Percentiles rank a stretch among this genome's conserved stretches.
Evolutionary conservation across 2,888 invertebrate species (phyloP).

Genomic region (Drepana falcataria): DNA sequence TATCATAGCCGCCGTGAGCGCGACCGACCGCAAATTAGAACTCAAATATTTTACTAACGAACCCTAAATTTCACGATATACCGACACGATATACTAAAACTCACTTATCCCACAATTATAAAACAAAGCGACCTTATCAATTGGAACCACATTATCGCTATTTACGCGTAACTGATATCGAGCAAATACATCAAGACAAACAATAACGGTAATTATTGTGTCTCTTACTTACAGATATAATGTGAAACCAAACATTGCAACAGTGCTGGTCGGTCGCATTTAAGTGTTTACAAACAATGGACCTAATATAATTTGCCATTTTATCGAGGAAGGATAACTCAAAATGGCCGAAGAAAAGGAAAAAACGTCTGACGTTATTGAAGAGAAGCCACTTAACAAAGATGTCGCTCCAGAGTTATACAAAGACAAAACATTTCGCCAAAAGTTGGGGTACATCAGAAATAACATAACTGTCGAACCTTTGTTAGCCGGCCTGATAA

Average conservation of each 20-base stretch:
- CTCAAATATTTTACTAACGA: not conserved
- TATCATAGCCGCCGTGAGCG: conserved; percentile 12
- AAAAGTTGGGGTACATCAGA: conserved; percentile 49
- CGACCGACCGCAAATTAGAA: conserved; percentile 1
- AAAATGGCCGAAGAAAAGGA: conserved; percentile 55
- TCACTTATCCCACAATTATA: conserved; percentile 14
- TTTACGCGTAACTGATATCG: conserved; percentile 64
- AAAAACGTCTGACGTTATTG: conserved; percentile 36
- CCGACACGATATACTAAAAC: not conserved
- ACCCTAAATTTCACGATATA: not conserved
- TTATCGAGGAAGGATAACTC: conserved; percentile 11
- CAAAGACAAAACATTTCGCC: conserved; percentile 48
- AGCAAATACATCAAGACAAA: conserved; percentile 65
- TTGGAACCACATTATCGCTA: conserved; percentile 47
- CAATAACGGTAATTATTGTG: conserved; percentile 46
- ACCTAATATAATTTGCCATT: conserved; percentile 22
- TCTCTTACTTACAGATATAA: conserved; percentile 40
- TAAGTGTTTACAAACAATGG: conserved; percentile 45
- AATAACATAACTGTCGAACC: conserved; percentile 85
- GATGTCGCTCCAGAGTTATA: conserved; percentile 31
- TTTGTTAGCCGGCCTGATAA: conserved; percentile 83
- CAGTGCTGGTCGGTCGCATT: conserved; percentile 32
- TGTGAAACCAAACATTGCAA: conserved; percentile 49
- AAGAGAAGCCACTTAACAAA: conserved; percentile 60
- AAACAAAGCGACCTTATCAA: conserved; percentile 32